Evolutionary conservation across 2,113 vertebrate species (phyloP).

Genomic region (Urocynchramus pylzowi): DNA sequence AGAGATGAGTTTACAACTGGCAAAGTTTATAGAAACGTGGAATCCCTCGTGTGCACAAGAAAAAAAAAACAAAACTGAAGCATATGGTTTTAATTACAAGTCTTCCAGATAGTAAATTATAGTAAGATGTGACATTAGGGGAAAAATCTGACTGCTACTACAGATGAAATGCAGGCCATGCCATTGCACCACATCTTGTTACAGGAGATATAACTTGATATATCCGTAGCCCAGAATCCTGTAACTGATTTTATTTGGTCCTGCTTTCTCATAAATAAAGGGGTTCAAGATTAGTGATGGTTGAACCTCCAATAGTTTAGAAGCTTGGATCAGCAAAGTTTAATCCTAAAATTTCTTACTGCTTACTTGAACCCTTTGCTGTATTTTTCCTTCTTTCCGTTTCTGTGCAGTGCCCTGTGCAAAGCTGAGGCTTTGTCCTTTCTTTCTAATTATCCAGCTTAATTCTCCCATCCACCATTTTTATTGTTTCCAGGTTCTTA

Average conservation of each 20-base stretch:
- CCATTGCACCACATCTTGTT: not conserved
- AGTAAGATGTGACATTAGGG: constrained; percentile 18
- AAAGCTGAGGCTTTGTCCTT: not conserved
- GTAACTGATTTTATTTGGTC: constrained; percentile 51
- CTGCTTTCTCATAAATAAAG: constrained; percentile 29
- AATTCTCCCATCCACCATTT: not conserved
- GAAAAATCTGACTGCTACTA: not conserved
- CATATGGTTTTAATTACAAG: constrained; percentile 47
- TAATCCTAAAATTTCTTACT: constrained; percentile 5
- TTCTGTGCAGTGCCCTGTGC: not conserved
- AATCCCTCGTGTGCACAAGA: not conserved
- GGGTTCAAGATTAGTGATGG: not conserved
- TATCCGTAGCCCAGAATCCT: not conserved
- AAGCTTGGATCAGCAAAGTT: not conserved
- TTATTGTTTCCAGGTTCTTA: not conserved
- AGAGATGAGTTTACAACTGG: constrained; percentile 22
- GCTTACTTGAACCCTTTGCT: not conserved
- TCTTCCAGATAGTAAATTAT: constrained; percentile 27
- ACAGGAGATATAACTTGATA: constrained; percentile 26
- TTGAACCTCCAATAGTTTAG: not conserved
- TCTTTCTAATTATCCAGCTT: not conserved
- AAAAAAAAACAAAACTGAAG: not conserved
- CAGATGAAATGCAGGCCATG: not conserved
- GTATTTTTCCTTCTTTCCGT: not conserved
- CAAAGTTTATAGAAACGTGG: constrained; percentile 1